Evolutionary conservation across 2,888 invertebrate species (phyloP), one percentile per base, ranked within the genome.

Genomic region (Agrotis puta): DNA sequence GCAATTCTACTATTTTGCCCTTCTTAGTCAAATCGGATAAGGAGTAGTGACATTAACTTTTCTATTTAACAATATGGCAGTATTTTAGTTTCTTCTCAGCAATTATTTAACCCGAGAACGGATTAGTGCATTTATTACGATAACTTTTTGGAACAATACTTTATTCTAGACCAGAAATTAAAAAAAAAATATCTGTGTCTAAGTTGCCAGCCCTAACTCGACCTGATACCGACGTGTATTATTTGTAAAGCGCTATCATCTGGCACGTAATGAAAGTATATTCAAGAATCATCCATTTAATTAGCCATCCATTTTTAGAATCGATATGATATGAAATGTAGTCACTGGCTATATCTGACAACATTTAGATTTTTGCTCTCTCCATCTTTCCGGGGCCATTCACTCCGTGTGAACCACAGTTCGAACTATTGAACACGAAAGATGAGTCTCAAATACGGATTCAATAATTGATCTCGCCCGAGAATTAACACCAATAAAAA

Each of bases 201-300:
- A 14, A 59, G 2, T 59, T 24, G 79, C 1, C 77, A 82, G 43
- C 85, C 81, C 85, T 85, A 70, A 65, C 48, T 78, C 82, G 88
- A 90, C 88, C 91, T 82, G 53, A 74, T 70, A 57, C 67, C 83
- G 86, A 88, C 87, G 86, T 39, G 39, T 85, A 76, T 87, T 89
- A 77, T 88, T 89, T 88, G 89, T 89, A 88, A 87, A 86, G 79
- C 81, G 78, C 78, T 79, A 77, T 81, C 77, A 75, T 76, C 75
- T 61, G 54, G 64, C 53, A 54, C 72, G 74, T 85, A 85, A 85
- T 85, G 85, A 90, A 89, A 90, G 86, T 87, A 84, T 83, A 87
- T 88, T 90, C 88, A 83, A 78, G 62, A 71, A 67, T 81, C 82
- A 78, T 78, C 76, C 75, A 82, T 83, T 78, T 85, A 77, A 83